Evolutionary conservation across 2,888 invertebrate genomes (phyloP), one percentile per base, ranked within the genome.

Genomic region (Slavum lentiscoides): DNA sequence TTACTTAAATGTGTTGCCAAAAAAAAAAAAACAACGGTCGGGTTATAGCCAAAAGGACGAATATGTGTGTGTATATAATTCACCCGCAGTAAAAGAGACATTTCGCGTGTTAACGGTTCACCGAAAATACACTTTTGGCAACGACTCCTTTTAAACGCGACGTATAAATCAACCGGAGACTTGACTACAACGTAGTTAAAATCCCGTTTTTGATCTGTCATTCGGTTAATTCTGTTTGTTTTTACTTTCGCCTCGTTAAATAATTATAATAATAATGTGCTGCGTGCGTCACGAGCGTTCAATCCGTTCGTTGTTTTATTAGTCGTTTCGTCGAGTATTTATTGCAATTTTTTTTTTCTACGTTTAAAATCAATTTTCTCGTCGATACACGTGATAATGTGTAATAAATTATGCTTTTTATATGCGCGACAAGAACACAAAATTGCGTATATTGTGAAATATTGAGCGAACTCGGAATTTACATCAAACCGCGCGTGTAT

Each of bases 51-150:
- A 64, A 74, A 37, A 21, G 37, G 53, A 53, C 30, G 30, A 55
- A 55, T 19, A 30, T 30, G 23, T 61, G 43, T 23, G 13, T 49
- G 3, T 15, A 49, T 30, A 30, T n/a, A n/a, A 49, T 62, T 73
- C 73, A 17, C 23, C 59, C 61, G n/a, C n/a, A 1, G 62, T 55
- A 74, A 64, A 64, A 21, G 53, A 55, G 21, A 74, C 37, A 55
- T 30, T 30, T 1, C 30, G 30, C 1, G 64, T 64, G 62, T 53
- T 53, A 64, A 74, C 30, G 74, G 62, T 74, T 74, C 49, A n/a
- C 74, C 62, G 64, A 53, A 64, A 53, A 64, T 64, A 74, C 53
- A 64, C 49, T 74, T 74, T 74, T 74, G 74, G 64, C 74, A 74
- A 37, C 74, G 21, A 37, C 37, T 37, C 30, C 64, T 74, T 23